Evolutionary conservation across 1,140 invertebrate genomes (phyloP), one percentile per base, ranked within the genome.

Genomic region (Panagrolaimus sp.): DNA sequence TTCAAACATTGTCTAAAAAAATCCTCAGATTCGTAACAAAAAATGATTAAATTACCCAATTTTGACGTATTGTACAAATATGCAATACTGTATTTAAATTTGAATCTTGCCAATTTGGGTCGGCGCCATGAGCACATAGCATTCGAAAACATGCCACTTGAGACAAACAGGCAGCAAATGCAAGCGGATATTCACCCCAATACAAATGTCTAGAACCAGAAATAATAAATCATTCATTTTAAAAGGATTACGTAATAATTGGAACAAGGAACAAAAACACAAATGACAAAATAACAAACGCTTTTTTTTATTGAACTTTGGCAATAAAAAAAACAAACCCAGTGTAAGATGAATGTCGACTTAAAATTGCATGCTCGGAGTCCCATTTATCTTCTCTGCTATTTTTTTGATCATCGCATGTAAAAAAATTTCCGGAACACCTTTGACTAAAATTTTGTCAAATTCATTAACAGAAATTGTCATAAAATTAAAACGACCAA

Each of bases 41-140:
- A 38, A 38, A 4, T 9, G 9, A 27, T 57, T 9, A 57, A 25
- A 20, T 57, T 27, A 94, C 92, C 85, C 93, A 84, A 85, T 96
- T 94, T 83, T 97, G 92, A 83, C 94, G 92, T 79, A 98, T 97
- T 47, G 96, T 92, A 14, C 97, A 86, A 89, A 98, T 92, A 81
- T 98, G 95, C 5, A 97, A 84, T 2, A 94, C 91, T 0, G 93
- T 97, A 80, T 98, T 98, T 51, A 95, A 94, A 84, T 98, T 97
- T 0, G 91, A 92, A 80, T 98, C 95, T 84, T 96, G 92, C 25
- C 89, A 89, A 83, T 97, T 89, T 0, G 93, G 92, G 86, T 96
- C 89, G 0, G 93, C 93, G 16, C 92, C 92, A 84, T 91, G 89
- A 0, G 93, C 92, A 47, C 97, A 83, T 66, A 97, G 91, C 75